Conservation (phyloP, 2,797 vertebrate species). For the Adrianichthys oophorus region DNA sequence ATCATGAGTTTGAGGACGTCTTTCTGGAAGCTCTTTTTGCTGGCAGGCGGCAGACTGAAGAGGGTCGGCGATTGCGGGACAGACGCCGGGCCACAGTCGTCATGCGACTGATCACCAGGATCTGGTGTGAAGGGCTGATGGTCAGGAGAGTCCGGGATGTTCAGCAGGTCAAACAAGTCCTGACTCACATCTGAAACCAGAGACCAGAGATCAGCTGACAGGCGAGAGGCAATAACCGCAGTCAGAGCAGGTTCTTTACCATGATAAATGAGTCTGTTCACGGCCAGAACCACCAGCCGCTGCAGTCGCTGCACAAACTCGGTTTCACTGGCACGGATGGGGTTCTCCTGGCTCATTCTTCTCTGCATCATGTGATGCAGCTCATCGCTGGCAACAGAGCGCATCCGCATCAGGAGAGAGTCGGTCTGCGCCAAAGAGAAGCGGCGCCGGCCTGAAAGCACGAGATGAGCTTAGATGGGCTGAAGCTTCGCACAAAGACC, state of each 20-base stretch:
- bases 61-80: slow-evolving; percentile 70
- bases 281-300: slow-evolving; percentile 88
- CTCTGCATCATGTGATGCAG: slow-evolving; percentile 94
- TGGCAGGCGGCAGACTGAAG: slow-evolving; percentile 70
- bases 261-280: slow-evolving; percentile 93
- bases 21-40: slow-evolving; percentile 88
- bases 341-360: slow-evolving; percentile 95
- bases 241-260: slow-evolving; percentile 69
- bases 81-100: slow-evolving; percentile 77
- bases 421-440: slow-evolving; percentile 89
- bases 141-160: slow-evolving; percentile 83
- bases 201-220: slow-evolving; percentile 8
- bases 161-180: slow-evolving; percentile 87
- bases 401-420: slow-evolving; percentile 91
- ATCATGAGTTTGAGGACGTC: slow-evolving; percentile 89
- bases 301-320: slow-evolving; percentile 93
- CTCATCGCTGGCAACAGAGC: slow-evolving; percentile 92
- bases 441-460: slow-evolving; percentile 80
- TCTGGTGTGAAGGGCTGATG: slow-evolving; percentile 75
- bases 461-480: slow-evolving; percentile 3
- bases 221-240: neutral
- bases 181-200: slow-evolving; percentile 81
- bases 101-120: slow-evolving; percentile 72
- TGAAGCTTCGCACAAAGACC: too few relatives aligned
- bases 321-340: slow-evolving; percentile 86